Evolutionary conservation across 2,888 invertebrate species (phyloP).

Genomic region (Netelia melanura): DNA sequence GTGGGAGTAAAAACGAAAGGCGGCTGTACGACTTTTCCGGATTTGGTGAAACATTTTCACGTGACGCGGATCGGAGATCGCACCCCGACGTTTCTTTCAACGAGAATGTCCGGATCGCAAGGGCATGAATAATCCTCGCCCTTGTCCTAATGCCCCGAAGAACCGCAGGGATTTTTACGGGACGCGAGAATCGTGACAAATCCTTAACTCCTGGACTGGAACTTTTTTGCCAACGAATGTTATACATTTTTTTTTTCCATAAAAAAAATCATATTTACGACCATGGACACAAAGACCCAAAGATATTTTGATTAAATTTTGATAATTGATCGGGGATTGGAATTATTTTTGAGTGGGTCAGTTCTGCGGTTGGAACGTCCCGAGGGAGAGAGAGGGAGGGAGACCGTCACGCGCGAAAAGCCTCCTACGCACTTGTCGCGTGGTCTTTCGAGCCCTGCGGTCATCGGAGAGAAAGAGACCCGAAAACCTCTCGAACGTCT

Average conservation of each 20-base stretch:
- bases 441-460: conserved; percentile 49
- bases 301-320: background rate
- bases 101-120: conserved; percentile 67
- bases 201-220: background rate
- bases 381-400: background rate
- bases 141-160: conserved; percentile 72
- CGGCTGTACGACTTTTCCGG: conserved; percentile 67
- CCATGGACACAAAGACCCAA: background rate
- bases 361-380: background rate
- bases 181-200: background rate
- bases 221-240: background rate
- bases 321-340: background rate
- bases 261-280: background rate
- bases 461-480: conserved; percentile 27
- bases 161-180: conserved; percentile 63
- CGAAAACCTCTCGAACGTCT: conserved; percentile 37
- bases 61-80: conserved; percentile 11
- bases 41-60: conserved; percentile 52
- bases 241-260: too few relatives aligned
- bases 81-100: conserved; percentile 64
- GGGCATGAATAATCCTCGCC: conserved; percentile 76
- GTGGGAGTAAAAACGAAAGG: too few relatives aligned
- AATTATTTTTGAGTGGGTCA: background rate
- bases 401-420: conserved; percentile 36
- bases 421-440: conserved; percentile 54